Percentiles rank a stretch among this genome's conserved stretches.
These are phyloP conservation scores for Alviniconcha marisindica DNA, from an alignment of 1,140 invertebrate species.

Conservation along the genomic window DNA sequence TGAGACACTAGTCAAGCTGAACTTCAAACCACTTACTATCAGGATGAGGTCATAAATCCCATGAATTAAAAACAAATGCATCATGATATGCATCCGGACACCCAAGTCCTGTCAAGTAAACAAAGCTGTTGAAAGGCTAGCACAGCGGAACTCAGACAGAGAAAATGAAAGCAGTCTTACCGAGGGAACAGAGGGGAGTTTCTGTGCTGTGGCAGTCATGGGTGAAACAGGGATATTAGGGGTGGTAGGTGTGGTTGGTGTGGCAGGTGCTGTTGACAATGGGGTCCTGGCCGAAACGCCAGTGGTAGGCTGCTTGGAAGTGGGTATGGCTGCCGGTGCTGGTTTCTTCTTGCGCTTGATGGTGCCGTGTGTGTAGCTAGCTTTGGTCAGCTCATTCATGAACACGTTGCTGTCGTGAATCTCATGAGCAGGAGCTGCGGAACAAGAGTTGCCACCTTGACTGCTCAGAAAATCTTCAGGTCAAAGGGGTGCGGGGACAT, in stretches of 20 bases:
- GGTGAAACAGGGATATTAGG: constrained; percentile 51
- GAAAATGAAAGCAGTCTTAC: constrained; percentile 67
- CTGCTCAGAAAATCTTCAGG: too few relatives aligned
- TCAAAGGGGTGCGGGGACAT: too few relatives aligned
- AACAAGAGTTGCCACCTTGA: constrained; percentile 21
- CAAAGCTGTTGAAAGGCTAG: too few relatives aligned
- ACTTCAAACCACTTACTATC: too few relatives aligned
- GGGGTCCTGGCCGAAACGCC: constrained; percentile 31
- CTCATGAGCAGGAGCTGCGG: constrained; percentile 65
- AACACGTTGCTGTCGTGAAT: constrained; percentile 94
- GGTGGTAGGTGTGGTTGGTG: constrained; percentile 42
- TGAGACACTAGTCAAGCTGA: too few relatives aligned
- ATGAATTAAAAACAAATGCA: too few relatives aligned
- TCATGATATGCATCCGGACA: too few relatives aligned
- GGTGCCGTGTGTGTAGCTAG: constrained; percentile 46
- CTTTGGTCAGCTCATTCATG: constrained; percentile 87
- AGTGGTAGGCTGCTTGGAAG: constrained; percentile 61
- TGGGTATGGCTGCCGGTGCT: constrained; percentile 71
- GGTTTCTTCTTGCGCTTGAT: constrained; percentile 80
- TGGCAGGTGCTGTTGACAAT: constrained; percentile 55
- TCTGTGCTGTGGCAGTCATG: constrained; percentile 59
- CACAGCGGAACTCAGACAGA: too few relatives aligned
- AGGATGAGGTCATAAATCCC: too few relatives aligned
- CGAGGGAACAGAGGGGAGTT: constrained; percentile 69
- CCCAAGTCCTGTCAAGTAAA: too few relatives aligned